Conservation (phyloP, 2,888 invertebrate species). For the Harpalus rufipes region DNA sequence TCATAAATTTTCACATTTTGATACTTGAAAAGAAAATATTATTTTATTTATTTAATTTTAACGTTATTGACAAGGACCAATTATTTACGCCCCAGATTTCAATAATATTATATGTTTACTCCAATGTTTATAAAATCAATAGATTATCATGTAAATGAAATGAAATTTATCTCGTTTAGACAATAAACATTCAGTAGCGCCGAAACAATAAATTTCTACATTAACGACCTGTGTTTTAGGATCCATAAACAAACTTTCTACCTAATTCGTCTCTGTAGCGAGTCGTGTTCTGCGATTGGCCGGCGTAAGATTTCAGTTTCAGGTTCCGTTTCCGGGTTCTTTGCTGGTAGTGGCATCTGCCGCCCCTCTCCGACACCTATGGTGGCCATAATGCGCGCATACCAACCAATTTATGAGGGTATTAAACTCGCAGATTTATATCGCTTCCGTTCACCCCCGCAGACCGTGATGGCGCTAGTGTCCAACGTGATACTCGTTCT, state of each 20-base stretch:
- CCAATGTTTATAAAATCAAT: constrained; percentile 25
- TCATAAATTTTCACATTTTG: not conserved
- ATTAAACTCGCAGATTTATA: constrained; percentile 67
- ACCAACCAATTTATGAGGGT: constrained; percentile 66
- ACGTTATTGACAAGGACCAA: constrained; percentile 1
- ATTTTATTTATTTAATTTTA: not conserved
- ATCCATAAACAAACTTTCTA: constrained; percentile 15
- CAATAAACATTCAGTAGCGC: constrained; percentile 25
- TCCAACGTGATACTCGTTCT: constrained; percentile 26
- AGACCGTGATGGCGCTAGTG: not conserved
- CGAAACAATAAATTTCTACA: not conserved
- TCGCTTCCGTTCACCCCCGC: not conserved
- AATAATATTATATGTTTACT: not conserved
- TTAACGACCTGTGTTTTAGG: constrained; percentile 4
- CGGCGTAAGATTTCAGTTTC: constrained; percentile 25
- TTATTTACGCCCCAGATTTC: constrained; percentile 30
- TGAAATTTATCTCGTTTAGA: constrained; percentile 24
- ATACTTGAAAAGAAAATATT: constrained; percentile 5
- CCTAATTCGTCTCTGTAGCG: constrained; percentile 3
- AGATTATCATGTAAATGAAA: constrained; percentile 40
- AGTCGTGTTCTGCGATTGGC: not conserved
- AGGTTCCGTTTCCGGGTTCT: constrained; percentile 36
- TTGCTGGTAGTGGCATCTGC: not conserved
- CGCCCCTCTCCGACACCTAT: constrained; percentile 50
- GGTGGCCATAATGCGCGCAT: constrained; percentile 59